These are phyloP conservation scores for Amitus sp. DNA, from an alignment of 2,888 invertebrate species.

Conservation along the genomic window DNA sequence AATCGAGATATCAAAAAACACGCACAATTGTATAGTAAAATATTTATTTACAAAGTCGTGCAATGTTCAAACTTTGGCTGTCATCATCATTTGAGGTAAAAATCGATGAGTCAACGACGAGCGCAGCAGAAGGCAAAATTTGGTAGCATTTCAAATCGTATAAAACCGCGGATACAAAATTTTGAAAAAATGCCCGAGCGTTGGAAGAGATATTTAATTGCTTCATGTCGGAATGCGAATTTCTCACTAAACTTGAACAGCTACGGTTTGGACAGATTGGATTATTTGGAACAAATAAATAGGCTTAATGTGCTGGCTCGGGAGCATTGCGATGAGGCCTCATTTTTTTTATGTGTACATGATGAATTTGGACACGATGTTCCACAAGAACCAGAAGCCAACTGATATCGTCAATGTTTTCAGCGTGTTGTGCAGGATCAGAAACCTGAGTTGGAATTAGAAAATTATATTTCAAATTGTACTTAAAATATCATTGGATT, in stretches of 20 bases:
- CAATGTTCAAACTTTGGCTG: slow-evolving; percentile 12
- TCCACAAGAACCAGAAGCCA: slow-evolving; percentile 65
- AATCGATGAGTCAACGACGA: not conserved
- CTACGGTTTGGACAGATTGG: not conserved
- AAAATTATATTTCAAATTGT: no score
- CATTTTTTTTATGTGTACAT: not conserved
- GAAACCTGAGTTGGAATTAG: slow-evolving; percentile 69
- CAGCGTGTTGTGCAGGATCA: slow-evolving; percentile 68
- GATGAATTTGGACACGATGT: slow-evolving; percentile 54
- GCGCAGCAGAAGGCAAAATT: not conserved
- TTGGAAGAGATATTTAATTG: slow-evolving; percentile 3
- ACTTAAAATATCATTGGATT: no score
- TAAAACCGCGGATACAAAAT: not conserved
- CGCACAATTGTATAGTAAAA: slow-evolving; percentile 14
- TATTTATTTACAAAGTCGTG: slow-evolving; percentile 21
- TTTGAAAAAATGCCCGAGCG: not conserved
- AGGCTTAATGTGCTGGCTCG: not conserved
- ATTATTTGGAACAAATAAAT: slow-evolving; percentile 1
- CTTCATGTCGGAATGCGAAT: not conserved
- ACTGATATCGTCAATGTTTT: slow-evolving; percentile 59
- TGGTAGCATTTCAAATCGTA: not conserved
- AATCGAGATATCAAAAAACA: no score
- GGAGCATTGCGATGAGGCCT: not conserved
- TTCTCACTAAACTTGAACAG: not conserved
- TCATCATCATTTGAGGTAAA: slow-evolving; percentile 22